phyloP scores from a whole-genome alignment of 2,797 vertebrate genomes.

The Malurus splendens region DNA sequence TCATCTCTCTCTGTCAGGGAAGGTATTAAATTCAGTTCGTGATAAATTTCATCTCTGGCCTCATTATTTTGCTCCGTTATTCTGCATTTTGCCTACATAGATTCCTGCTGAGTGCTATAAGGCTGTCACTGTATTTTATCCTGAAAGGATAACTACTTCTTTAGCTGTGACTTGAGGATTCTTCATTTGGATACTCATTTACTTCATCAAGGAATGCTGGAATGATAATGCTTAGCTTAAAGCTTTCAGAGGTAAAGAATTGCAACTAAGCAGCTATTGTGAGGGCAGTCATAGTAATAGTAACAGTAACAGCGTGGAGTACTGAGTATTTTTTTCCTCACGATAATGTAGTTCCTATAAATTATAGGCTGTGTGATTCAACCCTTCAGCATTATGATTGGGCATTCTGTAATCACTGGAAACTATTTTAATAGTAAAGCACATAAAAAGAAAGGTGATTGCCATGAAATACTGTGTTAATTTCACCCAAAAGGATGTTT shows the following conservation, averaged over 20 bases:
- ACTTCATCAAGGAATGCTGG: conserved; percentile 34
- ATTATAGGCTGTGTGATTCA: conserved; percentile 54
- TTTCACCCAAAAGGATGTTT: conserved; percentile 18
- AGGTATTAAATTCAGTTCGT: background rate
- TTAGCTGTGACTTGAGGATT: conserved; percentile 50
- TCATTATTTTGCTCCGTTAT: background rate
- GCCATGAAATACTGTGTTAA: conserved; percentile 41
- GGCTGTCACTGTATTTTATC: conserved; percentile 8
- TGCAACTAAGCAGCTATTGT: conserved; percentile 53
- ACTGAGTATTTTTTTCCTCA: conserved; percentile 9
- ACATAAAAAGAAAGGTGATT: conserved; percentile 45
- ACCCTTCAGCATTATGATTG: conserved; percentile 44
- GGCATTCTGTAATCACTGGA: conserved; percentile 33
- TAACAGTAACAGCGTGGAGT: conserved; percentile 39
- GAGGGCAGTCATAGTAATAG: conserved; percentile 51
- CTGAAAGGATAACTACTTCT: background rate
- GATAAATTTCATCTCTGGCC: background rate
- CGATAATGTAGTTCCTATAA: conserved; percentile 49
- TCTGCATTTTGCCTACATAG: background rate
- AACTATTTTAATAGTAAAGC: background rate
- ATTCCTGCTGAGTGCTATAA: background rate
- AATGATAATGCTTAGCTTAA: conserved; percentile 54
- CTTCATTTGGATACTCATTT: conserved; percentile 59
- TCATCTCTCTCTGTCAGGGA: background rate
- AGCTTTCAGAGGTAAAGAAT: conserved; percentile 52